Evolutionary conservation across 2,888 invertebrate genomes (phyloP).

Genomic region (Ochropacha duplaris): DNA sequence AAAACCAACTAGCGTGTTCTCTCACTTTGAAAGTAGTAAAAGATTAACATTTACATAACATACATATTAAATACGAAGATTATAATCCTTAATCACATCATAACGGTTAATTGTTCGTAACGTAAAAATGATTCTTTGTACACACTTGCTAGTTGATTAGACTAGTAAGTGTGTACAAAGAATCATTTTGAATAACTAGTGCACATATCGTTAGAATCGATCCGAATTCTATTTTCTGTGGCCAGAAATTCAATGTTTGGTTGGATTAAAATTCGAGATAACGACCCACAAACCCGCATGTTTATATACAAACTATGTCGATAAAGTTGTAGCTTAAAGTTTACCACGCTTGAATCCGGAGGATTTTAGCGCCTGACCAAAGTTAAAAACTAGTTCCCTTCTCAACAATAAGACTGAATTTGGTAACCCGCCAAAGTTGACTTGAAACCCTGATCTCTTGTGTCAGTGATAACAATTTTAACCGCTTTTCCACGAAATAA

Average conservation of each 20-base stretch:
- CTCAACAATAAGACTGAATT: not conserved
- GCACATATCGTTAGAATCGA: too few species aligned
- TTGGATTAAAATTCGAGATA: not conserved
- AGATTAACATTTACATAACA: not conserved
- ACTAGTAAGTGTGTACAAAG: not conserved
- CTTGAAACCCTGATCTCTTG: not conserved
- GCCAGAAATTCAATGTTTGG: not conserved
- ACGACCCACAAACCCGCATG: not conserved
- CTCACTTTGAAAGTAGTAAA: not conserved
- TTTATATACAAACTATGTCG: not conserved
- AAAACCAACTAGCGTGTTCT: not conserved
- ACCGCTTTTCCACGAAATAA: constrained; percentile 1
- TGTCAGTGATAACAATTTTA: not conserved
- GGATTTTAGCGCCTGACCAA: not conserved
- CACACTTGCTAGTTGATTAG: too few species aligned
- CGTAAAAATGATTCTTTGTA: too few species aligned
- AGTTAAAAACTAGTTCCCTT: not conserved
- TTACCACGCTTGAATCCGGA: not conserved
- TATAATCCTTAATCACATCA: not conserved
- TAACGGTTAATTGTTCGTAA: not conserved
- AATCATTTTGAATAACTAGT: too few species aligned
- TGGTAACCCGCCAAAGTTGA: not conserved
- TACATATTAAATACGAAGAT: not conserved
- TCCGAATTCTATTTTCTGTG: not conserved
- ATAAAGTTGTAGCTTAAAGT: not conserved